Evolutionary conservation across 2,888 invertebrate species (phyloP), one percentile per base, ranked within the genome.

Genomic region (Drosophila nigricruria): DNA sequence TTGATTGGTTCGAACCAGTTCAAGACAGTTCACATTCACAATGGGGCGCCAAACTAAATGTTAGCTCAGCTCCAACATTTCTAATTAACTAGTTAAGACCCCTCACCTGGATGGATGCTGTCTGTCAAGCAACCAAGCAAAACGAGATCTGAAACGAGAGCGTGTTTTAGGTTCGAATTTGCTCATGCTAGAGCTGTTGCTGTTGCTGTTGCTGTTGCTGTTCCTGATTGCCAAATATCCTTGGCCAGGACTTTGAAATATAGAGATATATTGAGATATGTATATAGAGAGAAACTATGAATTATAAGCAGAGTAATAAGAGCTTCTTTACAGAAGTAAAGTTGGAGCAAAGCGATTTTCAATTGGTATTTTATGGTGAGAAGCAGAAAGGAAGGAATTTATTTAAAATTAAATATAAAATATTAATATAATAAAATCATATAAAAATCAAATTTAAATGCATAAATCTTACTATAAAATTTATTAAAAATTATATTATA

Each of bases 31-130:
- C 71, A 38, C 30, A 70, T 59, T 52, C 61, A 62, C 66, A 57
- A 56, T 54, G 70, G 42, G 43, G 34, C 42, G 57, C 67, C 49
- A 47, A 27, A n/a, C 27, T 30, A 47, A 71, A 54, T 54, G 47
- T 52, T 47, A n/a, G 53, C 47, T 43, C 49, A 34, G 71, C 45
- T 32, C 1, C 52, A 53, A 63, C 70, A 70, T 73, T 66, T 73
- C 73, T 77, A 77, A 77, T 77, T 77, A 77, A 70, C 65, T 50
- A 52, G 57, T 42, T 61, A 50, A 59, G 56, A 65, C 54, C 20
- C 20, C 45, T 23, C 52, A 36, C 34, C 52, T 52, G 20, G 25
- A 34, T 34, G 60, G 27, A 34, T 34, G 60, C 62, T 71, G 75
- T 40, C 75, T 54, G 63, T 68, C 60, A 47, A 18, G 40, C 34